Evolutionary conservation across 64 coral and sea anemone genomes (phyloP).

Genomic region (Porites lutea): DNA sequence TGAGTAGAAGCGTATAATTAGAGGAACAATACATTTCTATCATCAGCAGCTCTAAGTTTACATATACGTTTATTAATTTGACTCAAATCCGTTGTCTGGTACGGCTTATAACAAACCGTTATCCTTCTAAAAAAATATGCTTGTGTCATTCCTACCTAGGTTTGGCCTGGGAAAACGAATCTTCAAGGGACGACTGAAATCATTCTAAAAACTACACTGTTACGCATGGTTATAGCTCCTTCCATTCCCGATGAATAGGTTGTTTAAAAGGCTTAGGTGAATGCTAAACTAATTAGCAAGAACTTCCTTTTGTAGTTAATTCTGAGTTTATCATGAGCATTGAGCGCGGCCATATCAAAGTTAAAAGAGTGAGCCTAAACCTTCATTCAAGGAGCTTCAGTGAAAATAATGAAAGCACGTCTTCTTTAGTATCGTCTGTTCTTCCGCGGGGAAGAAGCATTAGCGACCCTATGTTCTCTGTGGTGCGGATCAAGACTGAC

Average conservation of each 20-base stretch:
- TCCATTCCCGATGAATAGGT: neutral
- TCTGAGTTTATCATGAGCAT: neutral
- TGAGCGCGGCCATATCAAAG: neutral
- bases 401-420: neutral
- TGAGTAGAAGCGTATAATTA: neutral
- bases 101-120: too few relatives aligned
- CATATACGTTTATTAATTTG: slow-evolving; percentile 6
- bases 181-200: neutral
- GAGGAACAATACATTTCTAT: neutral
- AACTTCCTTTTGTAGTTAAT: neutral
- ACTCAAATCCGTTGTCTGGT: too few relatives aligned
- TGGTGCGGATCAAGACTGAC: neutral
- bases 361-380: slow-evolving; percentile 2
- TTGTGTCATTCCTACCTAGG: too few relatives aligned
- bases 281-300: neutral
- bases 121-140: too few relatives aligned
- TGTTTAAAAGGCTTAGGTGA: neutral
- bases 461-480: neutral
- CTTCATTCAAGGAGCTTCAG: neutral
- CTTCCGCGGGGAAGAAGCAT: neutral
- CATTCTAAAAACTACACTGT: neutral
- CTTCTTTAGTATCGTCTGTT: neutral
- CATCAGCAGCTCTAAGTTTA: neutral
- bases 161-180: neutral
- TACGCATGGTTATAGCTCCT: neutral